Evolutionary conservation across 2,888 invertebrate genomes (phyloP), one percentile per base, ranked within the genome.

Genomic region (Drosophila setosimentum): DNA sequence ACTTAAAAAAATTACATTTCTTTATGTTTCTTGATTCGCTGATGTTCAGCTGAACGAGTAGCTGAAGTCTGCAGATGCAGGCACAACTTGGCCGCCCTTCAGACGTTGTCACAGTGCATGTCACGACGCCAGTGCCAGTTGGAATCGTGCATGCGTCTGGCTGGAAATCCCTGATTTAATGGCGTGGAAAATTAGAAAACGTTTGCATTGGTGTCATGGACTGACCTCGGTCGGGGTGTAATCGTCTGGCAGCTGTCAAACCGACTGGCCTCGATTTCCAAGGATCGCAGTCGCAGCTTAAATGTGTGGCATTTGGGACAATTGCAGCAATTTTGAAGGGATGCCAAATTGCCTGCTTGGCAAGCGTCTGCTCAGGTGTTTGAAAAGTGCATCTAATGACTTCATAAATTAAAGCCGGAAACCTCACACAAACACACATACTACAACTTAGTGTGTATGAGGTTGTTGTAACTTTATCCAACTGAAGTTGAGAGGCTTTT

Each of bases 121-220:
- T 70, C 82, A 73, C 61, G 57, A 53, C 77, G 79, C 51, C 69
- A 64, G 40, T 73, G 73, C 77, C 82, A 79, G 79, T 68, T 58
- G 68, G 61, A 59, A 63, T 71, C 68, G 80, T n/a, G n/a, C 71
- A 82, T 78, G 82, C 80, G 80, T 80, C 82, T 78, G 80, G 68
- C 70, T 73, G 62, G 76, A 80, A 79, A 78, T 78, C 69, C 61
- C 65, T 70, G 80, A 87, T 80, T 91, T 90, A 91, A 91, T 91
- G 91, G 91, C 72, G 88, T 89, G 91, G 90, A 91, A 91, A 91
- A 91, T 91, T 91, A 89, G 91, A 90, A 90, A 83, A 87, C 89
- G 89, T 90, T 91, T 87, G 87, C 77, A 63, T 68, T 69, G 57
- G 64, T 27, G 68, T 63, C 49, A 29, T 49, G 60, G 48, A 18